phyloP scores from a whole-genome alignment of 2,113 vertebrate species.

The Caloenas nicobarica region DNA sequence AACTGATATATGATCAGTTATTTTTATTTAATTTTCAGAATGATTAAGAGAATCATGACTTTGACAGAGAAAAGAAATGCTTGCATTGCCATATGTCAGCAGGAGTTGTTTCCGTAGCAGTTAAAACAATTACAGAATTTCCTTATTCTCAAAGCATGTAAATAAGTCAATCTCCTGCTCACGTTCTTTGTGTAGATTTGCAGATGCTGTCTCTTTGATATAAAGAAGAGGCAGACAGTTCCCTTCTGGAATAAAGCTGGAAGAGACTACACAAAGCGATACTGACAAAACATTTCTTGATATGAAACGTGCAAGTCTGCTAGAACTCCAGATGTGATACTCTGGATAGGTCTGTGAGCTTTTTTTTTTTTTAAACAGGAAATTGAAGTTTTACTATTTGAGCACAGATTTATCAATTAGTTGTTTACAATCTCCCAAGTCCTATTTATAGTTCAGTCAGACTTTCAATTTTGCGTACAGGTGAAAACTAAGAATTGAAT shows the following conservation, averaged over 20 bases:
- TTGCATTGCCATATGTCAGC: background rate
- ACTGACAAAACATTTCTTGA: too few relatives aligned
- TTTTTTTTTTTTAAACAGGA: accelerated
- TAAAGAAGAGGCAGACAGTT: background rate
- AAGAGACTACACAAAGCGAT: background rate
- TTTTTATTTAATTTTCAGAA: background rate
- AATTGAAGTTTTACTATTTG: background rate
- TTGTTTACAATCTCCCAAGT: background rate
- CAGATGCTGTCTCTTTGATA: background rate
- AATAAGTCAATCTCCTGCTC: accelerated
- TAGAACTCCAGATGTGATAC: background rate
- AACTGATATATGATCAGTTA: background rate
- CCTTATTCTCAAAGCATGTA: background rate
- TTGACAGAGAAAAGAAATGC: too few relatives aligned
- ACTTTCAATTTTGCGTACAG: background rate
- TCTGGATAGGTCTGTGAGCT: background rate
- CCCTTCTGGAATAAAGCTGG: background rate
- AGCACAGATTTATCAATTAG: background rate
- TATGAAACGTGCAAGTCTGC: accelerated
- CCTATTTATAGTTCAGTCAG: background rate
- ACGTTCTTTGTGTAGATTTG: background rate
- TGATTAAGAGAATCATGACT: background rate
- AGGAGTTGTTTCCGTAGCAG: background rate
- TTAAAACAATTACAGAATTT: background rate
- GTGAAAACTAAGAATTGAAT: background rate